Conservation (phyloP, 2,797 vertebrate genomes). For the Crocidura indochinensis region DNA sequence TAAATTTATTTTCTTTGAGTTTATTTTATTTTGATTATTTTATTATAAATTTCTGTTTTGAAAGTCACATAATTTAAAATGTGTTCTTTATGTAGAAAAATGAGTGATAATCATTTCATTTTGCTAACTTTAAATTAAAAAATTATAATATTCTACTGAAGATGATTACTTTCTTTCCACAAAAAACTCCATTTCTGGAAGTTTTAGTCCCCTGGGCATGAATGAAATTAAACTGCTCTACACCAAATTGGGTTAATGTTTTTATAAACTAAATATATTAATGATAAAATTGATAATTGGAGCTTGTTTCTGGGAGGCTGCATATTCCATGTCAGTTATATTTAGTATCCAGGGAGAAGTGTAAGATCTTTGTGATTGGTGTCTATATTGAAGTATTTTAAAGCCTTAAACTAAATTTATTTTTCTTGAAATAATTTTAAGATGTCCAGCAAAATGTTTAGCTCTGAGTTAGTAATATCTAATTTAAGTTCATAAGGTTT, state of each 20-base stretch:
- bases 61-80: slow-evolving; percentile 54
- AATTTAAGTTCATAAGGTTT: slow-evolving; percentile 80
- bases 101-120: neutral
- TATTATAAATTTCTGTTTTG: neutral
- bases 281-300: slow-evolving; percentile 63
- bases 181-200: slow-evolving; percentile 31
- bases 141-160: neutral
- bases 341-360: slow-evolving; percentile 41
- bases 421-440: slow-evolving; percentile 71
- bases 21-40: neutral
- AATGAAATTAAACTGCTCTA: slow-evolving; percentile 1
- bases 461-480: neutral
- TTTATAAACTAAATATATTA: slow-evolving; percentile 48
- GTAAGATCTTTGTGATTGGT: slow-evolving; percentile 69
- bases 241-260: slow-evolving; percentile 47
- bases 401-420: slow-evolving; percentile 47
- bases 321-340: slow-evolving; percentile 45
- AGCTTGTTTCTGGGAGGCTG: slow-evolving; percentile 34
- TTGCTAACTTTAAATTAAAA: neutral
- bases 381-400: slow-evolving; percentile 56
- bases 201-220: neutral
- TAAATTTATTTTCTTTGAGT: neutral
- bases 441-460: slow-evolving; percentile 42
- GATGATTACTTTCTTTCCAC: slow-evolving; percentile 50
- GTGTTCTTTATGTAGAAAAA: neutral